Evolutionary conservation across 1,140 invertebrate species (phyloP), one percentile per base, ranked within the genome.

Genomic region (Hermatobates lingyangjiaoensis): DNA sequence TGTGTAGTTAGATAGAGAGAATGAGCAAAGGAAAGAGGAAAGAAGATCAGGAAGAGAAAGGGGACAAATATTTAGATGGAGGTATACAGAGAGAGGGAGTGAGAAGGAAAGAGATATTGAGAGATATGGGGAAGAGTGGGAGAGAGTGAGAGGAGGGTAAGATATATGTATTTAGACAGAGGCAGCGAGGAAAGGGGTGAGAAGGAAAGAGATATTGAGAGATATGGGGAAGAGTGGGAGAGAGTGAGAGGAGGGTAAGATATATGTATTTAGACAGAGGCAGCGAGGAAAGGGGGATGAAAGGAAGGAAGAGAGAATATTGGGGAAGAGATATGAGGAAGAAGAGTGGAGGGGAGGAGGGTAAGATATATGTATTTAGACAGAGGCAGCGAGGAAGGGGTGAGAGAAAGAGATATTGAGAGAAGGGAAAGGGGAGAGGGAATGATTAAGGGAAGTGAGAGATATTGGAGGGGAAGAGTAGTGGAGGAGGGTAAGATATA

Each of bases 1-100:
- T n/a, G n/a, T n/a, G n/a, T n/a, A 28, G 44, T 21, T 18, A 27
- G 50, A 45, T 14, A 47, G 44, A 18, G 26, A 38, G 40, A 47
- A 23, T 18, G 44, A 46, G 50, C 46, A 27, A 18, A 44, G 23
- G 30, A 38, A 47, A 15, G 30, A 18, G n/a, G 27, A 47, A 25
- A 18, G 4, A 20, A 25, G 27, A 27, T 20, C 23, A 25, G 42
- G 25, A 40, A 38, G 30, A 20, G n/a, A 25, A 30, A n/a, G 24
- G 48, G 20, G 48, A 49, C 14, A n/a, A 18, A 30, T 25, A 34
- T 25, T 15, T 20, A 10, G n/a, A 30, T 14, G 24, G 25, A 24
- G 30, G 20, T 25, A 34, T 12, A 49, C 12, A 18, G 27, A 30
- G 48, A 24, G 27, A 20, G 7, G 30, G 27, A 34, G 48, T 2